Evolutionary conservation across 2,113 vertebrate species (phyloP).

Genomic region (Suricata suricatta): DNA sequence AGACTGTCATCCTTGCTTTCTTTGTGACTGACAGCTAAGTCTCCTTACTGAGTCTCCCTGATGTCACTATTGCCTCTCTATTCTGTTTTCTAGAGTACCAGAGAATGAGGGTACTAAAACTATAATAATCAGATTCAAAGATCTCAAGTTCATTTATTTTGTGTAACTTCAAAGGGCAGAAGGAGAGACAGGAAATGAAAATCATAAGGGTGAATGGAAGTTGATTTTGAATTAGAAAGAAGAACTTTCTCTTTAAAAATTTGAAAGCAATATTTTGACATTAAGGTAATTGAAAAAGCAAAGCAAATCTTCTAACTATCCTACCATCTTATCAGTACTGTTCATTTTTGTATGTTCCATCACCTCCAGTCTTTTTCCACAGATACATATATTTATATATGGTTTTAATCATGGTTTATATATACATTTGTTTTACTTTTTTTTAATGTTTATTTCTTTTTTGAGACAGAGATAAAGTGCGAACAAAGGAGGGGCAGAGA

Average conservation of each 20-base stretch:
- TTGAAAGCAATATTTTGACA: background rate
- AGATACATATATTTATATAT: background rate
- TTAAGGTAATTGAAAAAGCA: conserved; percentile 30
- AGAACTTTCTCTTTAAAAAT: background rate
- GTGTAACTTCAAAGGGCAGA: background rate
- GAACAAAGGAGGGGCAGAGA: too few relatives aligned
- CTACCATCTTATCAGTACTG: background rate
- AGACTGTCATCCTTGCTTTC: background rate
- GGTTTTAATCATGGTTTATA: background rate
- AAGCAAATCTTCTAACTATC: background rate
- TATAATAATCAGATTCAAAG: background rate
- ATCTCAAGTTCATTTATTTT: conserved; percentile 43
- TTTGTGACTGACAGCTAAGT: background rate
- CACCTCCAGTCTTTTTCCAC: background rate
- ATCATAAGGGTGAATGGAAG: background rate
- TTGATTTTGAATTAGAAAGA: background rate
- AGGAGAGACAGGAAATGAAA: background rate
- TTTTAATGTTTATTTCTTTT: too few relatives aligned
- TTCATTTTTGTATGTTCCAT: background rate
- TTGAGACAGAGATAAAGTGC: too few relatives aligned
- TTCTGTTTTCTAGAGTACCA: conserved; percentile 26
- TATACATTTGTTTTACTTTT: background rate
- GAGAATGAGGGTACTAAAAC: background rate
- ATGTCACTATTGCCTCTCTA: background rate
- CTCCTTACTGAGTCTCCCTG: background rate